Conservation (phyloP, 2,888 invertebrate species). For the Hydroisotoma schaefferi region DNA sequence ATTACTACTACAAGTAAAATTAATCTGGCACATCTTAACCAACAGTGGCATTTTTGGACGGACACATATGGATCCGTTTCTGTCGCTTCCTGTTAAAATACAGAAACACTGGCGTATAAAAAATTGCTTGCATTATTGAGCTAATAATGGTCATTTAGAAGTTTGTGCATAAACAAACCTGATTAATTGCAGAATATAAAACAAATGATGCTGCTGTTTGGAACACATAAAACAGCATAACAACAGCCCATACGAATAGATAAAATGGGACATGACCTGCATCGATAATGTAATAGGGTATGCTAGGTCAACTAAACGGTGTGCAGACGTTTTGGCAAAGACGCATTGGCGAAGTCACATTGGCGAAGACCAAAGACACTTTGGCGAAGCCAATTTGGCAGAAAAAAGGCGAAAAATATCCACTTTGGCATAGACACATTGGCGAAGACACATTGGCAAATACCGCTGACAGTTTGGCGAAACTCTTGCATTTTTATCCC, state of each 20-base stretch:
- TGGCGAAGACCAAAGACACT: too few species aligned
- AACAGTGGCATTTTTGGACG: constrained; percentile 41
- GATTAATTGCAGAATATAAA: constrained; percentile 29
- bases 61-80: constrained; percentile 41
- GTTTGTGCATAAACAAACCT: too few species aligned
- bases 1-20: constrained; percentile 30
- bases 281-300: too few species aligned
- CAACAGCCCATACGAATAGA: constrained; percentile 33
- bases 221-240: constrained; percentile 30
- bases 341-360: too few species aligned
- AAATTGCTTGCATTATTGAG: neutral
- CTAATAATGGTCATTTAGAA: neutral
- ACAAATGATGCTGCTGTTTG: constrained; percentile 30
- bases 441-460: too few species aligned
- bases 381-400: too few species aligned
- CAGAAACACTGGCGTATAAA: neutral
- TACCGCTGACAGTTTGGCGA: too few species aligned
- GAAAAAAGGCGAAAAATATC: too few species aligned
- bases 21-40: constrained; percentile 35
- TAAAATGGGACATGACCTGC: constrained; percentile 32
- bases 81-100: constrained; percentile 34
- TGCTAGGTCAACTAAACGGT: too few species aligned
- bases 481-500: too few species aligned
- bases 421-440: too few species aligned
- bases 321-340: too few species aligned